Evolutionary conservation across 2,113 vertebrate genomes (phyloP), one percentile per base, ranked within the genome.

Genomic region (Porphyrio hochstetteri): DNA sequence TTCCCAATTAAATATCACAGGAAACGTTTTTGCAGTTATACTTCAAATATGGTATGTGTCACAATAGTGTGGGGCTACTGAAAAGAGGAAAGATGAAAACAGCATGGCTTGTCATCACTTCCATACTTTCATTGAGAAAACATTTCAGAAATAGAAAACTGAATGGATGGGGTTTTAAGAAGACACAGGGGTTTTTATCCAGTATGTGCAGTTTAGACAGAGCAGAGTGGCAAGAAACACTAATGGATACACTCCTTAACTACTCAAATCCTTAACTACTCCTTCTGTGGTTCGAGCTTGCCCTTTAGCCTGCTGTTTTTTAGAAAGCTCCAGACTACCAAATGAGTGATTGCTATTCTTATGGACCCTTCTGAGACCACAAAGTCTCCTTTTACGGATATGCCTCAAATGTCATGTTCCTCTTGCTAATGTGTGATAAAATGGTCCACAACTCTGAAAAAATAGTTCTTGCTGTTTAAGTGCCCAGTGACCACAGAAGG

Each of bases 81-180:
- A 90, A 80, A 70, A 81, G 8, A 70, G 46, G 35, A 71, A 76
- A 68, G 42, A 78, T 56, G 52, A 88, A 59, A 84, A 87, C 70
- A 96, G 70, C 56, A 78, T 40, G 42, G 57, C 67, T 83, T 86
- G 74, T 88, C 89, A 91, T 82, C 79, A 67, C 44, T 95, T 93
- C 33, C 36, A 59, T 36, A 65, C 77, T 78, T 85, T 87, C 59
- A 95, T 15, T 92, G 52, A 86, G 72, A 67, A 92, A 85, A 68
- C 56, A 90, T 31, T 74, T 72, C 71, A 77, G 56, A 95, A 92
- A 63, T 25, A 79, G 17, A 74, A 88, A 82, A 52, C 23, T 23
- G 19, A 92, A 88, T 55, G 28, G 53, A 50, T 23, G 28, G 24
- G 2, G n/a, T 16, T 85, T 60, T 60, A 87, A 48, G 55, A 94